Percentiles rank a stretch among this genome's conserved stretches.
Evolutionary conservation across 2,888 invertebrate species (phyloP).

Genomic region (Ariolimax columbianus): DNA sequence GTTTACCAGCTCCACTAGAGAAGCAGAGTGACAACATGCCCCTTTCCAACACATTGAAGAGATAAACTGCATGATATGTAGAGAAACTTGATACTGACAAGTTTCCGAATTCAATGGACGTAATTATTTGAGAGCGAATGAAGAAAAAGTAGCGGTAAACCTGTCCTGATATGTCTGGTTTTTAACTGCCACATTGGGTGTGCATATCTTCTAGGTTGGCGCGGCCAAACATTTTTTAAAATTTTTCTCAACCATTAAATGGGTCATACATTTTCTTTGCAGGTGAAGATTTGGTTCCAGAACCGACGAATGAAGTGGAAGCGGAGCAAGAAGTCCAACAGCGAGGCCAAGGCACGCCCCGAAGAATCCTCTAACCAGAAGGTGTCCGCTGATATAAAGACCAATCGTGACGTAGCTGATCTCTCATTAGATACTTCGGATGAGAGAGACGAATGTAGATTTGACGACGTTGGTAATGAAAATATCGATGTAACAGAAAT

Average conservation of each 20-base stretch:
- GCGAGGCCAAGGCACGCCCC: slow-evolving; percentile 38
- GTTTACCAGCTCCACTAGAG: no score
- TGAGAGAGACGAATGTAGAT: slow-evolving; percentile 46
- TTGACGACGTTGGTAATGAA: slow-evolving; percentile 51
- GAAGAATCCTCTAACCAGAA: slow-evolving; percentile 38
- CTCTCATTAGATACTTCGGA: slow-evolving; percentile 45
- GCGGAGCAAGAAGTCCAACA: slow-evolving; percentile 52
- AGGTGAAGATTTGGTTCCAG: slow-evolving; percentile 57
- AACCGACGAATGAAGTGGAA: slow-evolving; percentile 57
- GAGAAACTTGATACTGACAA: no score
- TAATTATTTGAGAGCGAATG: no score
- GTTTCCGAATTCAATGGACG: no score
- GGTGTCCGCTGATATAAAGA: slow-evolving; percentile 10
- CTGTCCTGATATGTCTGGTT: no score
- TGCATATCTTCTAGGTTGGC: no score
- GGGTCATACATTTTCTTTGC: neutral
- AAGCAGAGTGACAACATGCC: no score
- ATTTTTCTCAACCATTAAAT: neutral
- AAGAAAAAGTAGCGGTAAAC: no score
- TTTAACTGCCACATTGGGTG: no score
- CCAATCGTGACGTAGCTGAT: slow-evolving; percentile 36
- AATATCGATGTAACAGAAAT: slow-evolving; percentile 56
- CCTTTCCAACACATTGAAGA: no score
- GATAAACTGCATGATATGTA: no score
- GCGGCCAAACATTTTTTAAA: no score